Base-by-base conservation (phyloP, 2,888 invertebrate species). In the Pyrochroa serraticornis region DNA sequence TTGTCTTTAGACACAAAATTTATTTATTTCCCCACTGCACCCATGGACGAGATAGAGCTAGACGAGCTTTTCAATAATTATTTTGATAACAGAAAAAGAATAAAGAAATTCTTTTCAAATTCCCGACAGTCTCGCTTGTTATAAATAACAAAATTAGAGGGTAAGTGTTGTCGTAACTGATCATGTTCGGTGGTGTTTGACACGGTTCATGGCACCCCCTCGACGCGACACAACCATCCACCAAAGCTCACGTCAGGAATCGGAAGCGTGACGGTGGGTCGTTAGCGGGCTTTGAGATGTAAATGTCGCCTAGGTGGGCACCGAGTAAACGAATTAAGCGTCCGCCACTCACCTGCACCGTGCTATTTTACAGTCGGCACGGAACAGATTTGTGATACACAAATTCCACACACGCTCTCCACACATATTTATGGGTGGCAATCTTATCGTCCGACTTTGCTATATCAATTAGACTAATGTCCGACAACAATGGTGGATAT, bases 261-360 rank as follows among this genome's bases (percentile, higher is more conserved):
- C 45, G 54, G 32, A 51, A 63, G 63, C 63, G 63, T 63, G 63
- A 58, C 63, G 58, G 36, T 39, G 38, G 55, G 58, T 61, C 63
- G 63, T 63, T 63, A 63, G 60, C 44, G 51, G 30, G 54, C 58
- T 60, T 63, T 60, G 51, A 60, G 63, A 63, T 63, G 63, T 58
- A 60, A 58, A 61, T 66, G 66, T 66, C 66, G 59, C 63, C 64
- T 33, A 58, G 57, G 59, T 60, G 54, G 61, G 53, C 39, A 44
- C 61, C 64, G 62, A 65, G 64, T 65, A 64, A 66, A 64, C 63
- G 58, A 60, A 65, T 65, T 65, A 65, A 65, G 55, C 60, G 45
- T 50, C 33, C 46, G 41, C 41, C 41, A 46, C 53, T 53, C 49
- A 50, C 56, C 56, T 49, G 49, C 44, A 49, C 56, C 49, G 44